Evolutionary conservation across 2,797 vertebrate species (phyloP).

Genomic region (Smutsia gigantea): DNA sequence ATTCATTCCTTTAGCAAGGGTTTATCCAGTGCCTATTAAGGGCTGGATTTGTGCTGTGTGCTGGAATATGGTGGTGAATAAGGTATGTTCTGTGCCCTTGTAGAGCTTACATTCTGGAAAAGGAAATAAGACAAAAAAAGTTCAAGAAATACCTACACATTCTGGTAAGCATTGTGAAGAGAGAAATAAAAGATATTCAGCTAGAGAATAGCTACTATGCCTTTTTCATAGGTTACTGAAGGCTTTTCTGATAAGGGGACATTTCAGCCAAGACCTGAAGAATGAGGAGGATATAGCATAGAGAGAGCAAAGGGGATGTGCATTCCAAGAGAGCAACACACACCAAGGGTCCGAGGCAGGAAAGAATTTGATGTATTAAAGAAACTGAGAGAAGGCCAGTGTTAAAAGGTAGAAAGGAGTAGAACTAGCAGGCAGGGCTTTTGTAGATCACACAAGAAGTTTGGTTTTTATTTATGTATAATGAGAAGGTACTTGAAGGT

Average conservation of each 20-base stretch:
- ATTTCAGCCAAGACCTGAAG: neutral
- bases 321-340: neutral
- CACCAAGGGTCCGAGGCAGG: neutral
- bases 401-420: neutral
- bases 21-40: constrained; percentile 28
- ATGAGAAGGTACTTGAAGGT: constrained; percentile 13
- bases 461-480: constrained; percentile 11
- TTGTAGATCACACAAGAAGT: neutral
- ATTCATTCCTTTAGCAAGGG: constrained; percentile 10
- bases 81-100: constrained; percentile 3
- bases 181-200: constrained; percentile 19
- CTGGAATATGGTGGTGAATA: neutral
- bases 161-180: neutral
- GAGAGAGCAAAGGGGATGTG: constrained; percentile 14
- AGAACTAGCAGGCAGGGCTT: neutral
- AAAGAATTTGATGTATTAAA: constrained; percentile 38
- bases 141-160: constrained; percentile 16
- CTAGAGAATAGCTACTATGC: constrained; percentile 3
- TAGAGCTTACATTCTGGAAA: constrained; percentile 12
- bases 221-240: neutral
- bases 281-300: neutral
- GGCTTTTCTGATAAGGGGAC: constrained; percentile 37
- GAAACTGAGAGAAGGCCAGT: neutral
- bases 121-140: neutral
- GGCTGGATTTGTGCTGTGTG: neutral